Evolutionary conservation across 64 coral and sea anemone genomes (phyloP).

Genomic region (Hydrozoanthus tunicans): DNA sequence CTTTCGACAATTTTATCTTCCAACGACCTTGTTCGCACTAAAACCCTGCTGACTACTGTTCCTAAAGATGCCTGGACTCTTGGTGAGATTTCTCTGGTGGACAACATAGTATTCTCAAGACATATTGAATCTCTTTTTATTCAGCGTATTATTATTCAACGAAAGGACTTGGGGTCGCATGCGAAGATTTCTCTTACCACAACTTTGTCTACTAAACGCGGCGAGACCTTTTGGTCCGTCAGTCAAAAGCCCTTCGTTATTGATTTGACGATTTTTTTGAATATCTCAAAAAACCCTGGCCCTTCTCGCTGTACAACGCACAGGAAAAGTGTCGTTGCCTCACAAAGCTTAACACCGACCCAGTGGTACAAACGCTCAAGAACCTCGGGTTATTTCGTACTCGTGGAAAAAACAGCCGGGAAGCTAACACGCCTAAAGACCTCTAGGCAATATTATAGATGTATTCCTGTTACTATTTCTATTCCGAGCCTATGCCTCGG

Average conservation of each 20-base stretch:
- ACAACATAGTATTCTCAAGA: not conserved
- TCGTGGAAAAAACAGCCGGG: slow-evolving; percentile 12
- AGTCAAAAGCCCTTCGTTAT: not conserved
- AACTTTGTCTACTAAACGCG: slow-evolving; percentile 18
- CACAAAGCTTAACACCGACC: slow-evolving; percentile 11
- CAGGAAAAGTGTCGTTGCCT: slow-evolving; percentile 19
- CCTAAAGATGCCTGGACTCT: slow-evolving; percentile 3
- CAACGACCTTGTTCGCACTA: not conserved
- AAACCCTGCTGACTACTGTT: not conserved
- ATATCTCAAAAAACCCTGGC: slow-evolving; percentile 45
- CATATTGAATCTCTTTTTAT: not conserved
- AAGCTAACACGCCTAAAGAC: slow-evolving; percentile 7
- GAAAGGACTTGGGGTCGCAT: not conserved
- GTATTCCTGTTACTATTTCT: slow-evolving; percentile 36
- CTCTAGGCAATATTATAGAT: slow-evolving; percentile 18
- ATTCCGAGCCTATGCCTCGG: not conserved
- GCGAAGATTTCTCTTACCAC: slow-evolving; percentile 3
- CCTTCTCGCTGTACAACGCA: not conserved
- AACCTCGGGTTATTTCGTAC: slow-evolving; percentile 49
- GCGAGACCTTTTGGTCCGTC: not conserved
- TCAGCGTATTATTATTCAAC: slow-evolving; percentile 14
- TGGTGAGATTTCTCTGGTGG: not conserved
- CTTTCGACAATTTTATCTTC: slow-evolving; percentile 3
- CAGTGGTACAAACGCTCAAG: slow-evolving; percentile 11
- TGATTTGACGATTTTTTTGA: slow-evolving; percentile 26